Evolutionary conservation across 2,888 invertebrate genomes (phyloP).

Genomic region (Steromphala cineraria): DNA sequence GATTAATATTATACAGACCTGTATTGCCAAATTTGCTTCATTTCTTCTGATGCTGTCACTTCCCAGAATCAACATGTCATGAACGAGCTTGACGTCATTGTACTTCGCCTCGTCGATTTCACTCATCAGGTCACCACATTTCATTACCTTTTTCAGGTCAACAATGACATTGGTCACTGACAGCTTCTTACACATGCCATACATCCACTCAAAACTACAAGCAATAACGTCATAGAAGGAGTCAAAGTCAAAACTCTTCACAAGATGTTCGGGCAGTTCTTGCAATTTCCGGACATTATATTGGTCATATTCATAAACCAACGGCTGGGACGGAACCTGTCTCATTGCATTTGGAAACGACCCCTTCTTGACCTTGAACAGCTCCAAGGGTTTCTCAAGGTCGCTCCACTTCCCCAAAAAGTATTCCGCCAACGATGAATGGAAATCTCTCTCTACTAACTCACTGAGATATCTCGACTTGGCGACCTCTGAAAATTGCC

Average conservation of each 20-base stretch:
- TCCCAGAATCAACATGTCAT: slow-evolving; percentile 48
- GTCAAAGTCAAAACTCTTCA: slow-evolving; percentile 44
- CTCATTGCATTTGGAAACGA: slow-evolving; percentile 53
- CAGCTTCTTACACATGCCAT: slow-evolving; percentile 93
- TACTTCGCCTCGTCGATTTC: slow-evolving; percentile 21
- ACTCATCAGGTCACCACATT: slow-evolving; percentile 15
- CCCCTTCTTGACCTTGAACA: slow-evolving; percentile 63
- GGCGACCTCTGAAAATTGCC: slow-evolving; percentile 57
- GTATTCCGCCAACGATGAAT: slow-evolving; percentile 56
- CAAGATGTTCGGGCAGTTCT: slow-evolving; percentile 62
- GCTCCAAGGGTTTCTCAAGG: slow-evolving; percentile 53
- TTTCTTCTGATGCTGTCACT: slow-evolving; percentile 52
- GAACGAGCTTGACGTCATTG: slow-evolving; percentile 43
- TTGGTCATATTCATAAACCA: slow-evolving; percentile 34
- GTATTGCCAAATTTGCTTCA: slow-evolving; percentile 44
- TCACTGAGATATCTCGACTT: slow-evolving; percentile 35
- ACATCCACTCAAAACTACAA: slow-evolving; percentile 97
- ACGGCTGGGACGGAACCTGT: slow-evolving; percentile 58
- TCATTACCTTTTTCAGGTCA: slow-evolving; percentile 81
- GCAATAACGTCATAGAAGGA: slow-evolving; percentile 90
- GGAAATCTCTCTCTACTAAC: slow-evolving; percentile 14
- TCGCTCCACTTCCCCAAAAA: slow-evolving; percentile 63
- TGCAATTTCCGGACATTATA: slow-evolving; percentile 57
- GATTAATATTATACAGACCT: slow-evolving; percentile 37
- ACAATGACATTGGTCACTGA: slow-evolving; percentile 94